phyloP scores from a whole-genome alignment of 2,888 invertebrate genomes.

The Julus scanicus region DNA sequence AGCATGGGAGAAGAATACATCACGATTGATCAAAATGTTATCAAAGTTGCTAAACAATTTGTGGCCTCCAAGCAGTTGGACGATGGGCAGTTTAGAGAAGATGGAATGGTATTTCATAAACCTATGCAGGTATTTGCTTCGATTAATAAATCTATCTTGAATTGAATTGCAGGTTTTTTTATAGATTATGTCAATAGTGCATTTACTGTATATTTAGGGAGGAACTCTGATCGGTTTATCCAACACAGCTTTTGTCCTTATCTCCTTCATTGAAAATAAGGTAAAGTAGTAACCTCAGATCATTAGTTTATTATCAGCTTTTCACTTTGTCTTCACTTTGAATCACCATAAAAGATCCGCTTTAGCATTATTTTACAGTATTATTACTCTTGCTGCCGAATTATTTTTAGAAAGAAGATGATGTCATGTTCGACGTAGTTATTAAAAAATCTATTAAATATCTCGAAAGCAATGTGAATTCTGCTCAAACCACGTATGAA shows the following conservation, averaged over 20 bases:
- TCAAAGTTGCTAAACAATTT: conserved; percentile 9
- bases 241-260: background rate
- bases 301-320: too few relatives aligned
- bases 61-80: background rate
- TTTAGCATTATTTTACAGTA: too few relatives aligned
- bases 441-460: background rate
- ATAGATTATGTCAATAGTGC: background rate
- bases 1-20: background rate
- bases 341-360: too few relatives aligned
- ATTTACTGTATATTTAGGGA: background rate
- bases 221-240: background rate
- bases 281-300: too few relatives aligned
- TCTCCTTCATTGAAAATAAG: background rate
- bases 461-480: background rate
- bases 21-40: conserved; percentile 36
- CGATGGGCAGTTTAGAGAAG: conserved; percentile 19
- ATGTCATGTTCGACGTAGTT: background rate
- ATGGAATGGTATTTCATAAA: conserved; percentile 41
- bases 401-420: background rate
- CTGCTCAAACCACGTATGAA: background rate
- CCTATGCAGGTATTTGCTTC: conserved; percentile 51
- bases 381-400: too few relatives aligned
- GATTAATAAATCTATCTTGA: background rate
- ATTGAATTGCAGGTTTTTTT: background rate
- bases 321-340: too few relatives aligned